Evolutionary conservation across 2,888 invertebrate genomes (phyloP).

Genomic region (Archips xylosteana): DNA sequence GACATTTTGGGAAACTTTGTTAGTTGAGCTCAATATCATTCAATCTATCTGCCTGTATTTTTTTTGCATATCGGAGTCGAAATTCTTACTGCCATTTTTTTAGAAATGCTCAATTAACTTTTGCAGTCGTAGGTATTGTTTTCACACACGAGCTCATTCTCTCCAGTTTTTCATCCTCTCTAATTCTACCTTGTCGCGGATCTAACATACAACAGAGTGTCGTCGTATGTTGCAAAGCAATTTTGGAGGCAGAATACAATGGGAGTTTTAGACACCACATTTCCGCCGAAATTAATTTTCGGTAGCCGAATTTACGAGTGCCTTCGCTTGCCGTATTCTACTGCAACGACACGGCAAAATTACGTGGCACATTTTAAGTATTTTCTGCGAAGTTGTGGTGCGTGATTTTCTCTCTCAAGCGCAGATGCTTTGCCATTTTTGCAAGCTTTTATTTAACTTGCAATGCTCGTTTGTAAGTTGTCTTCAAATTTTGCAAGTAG

Average conservation of each 20-base stretch:
- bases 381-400: not conserved
- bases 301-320: slow-evolving; percentile 3
- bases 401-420: not conserved
- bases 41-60: too few species aligned
- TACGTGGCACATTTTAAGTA: not conserved
- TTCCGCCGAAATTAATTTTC: slow-evolving; percentile 6
- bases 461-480: not conserved
- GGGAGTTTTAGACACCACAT: slow-evolving; percentile 9
- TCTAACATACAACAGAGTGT: not conserved
- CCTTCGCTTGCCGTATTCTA: not conserved
- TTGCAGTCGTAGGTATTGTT: not conserved
- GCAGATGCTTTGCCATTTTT: not conserved
- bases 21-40: too few species aligned
- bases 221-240: slow-evolving; percentile 4
- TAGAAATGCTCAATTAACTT: too few species aligned
- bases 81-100: too few species aligned
- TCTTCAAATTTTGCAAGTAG: too few species aligned
- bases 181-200: not conserved
- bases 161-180: not conserved
- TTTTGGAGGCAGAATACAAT: not conserved
- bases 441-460: not conserved
- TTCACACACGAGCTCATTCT: not conserved
- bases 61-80: too few species aligned
- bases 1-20: too few species aligned
- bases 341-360: not conserved